Evolutionary conservation across 2,797 vertebrate genomes (phyloP).

Genomic region (Buceros bicornis): DNA sequence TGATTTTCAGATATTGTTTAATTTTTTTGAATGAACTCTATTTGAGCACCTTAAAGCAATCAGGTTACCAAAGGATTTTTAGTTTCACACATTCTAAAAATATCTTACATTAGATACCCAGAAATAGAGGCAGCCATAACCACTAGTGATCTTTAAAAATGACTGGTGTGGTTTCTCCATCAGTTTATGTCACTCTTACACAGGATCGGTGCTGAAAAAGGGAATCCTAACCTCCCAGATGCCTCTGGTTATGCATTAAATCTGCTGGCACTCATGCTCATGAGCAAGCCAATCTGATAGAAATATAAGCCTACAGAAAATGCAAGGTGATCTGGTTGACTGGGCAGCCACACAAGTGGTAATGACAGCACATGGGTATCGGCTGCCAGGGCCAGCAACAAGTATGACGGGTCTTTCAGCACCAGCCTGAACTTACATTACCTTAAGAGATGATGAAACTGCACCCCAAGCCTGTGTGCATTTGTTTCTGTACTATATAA

Average conservation of each 20-base stretch:
- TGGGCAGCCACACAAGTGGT: slow-evolving; percentile 32
- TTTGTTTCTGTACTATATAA: neutral
- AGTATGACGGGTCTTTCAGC: neutral
- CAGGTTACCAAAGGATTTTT: neutral
- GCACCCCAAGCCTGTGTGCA: neutral
- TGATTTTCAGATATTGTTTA: neutral
- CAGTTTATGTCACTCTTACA: neutral
- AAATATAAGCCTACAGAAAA: neutral
- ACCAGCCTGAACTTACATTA: neutral
- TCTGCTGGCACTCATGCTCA: neutral
- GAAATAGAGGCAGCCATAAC: neutral
- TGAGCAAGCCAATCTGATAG: neutral
- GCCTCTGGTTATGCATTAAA: neutral
- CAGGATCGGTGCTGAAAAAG: neutral
- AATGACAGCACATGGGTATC: neutral
- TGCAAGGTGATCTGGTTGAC: neutral
- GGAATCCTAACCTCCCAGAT: neutral
- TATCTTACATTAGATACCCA: neutral
- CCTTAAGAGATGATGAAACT: neutral
- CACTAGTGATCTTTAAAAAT: neutral
- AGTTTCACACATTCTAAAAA: neutral
- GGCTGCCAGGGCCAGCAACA: neutral
- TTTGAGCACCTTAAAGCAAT: neutral
- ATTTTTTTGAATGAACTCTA: neutral
- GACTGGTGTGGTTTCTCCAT: neutral